A percentile compares a stretch with the other conserved stretches of the same genome.
Evolutionary conservation across 2,888 invertebrate genomes (phyloP).

Genomic region (Creontiades dilutus): DNA sequence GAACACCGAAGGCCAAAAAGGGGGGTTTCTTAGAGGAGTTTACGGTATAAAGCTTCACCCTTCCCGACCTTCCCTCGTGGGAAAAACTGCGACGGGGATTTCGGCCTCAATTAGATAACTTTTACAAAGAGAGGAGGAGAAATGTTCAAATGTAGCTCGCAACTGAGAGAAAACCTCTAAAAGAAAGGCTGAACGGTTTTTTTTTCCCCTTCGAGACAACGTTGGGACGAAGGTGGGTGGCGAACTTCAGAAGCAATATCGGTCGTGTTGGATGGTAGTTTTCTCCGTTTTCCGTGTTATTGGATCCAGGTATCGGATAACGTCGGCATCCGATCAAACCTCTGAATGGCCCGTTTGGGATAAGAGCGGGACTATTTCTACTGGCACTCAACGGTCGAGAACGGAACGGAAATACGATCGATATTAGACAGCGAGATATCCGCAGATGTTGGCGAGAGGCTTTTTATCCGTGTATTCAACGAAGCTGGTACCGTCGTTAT

Average conservation of each 20-base stretch:
- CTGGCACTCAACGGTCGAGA: background rate
- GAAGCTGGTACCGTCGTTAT: no score
- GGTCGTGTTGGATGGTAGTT: background rate
- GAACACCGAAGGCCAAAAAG: background rate
- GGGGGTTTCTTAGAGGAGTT: background rate
- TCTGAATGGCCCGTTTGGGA: background rate
- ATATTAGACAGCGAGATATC: background rate
- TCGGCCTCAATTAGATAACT: constrained; percentile 46
- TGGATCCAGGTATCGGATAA: constrained; percentile 25
- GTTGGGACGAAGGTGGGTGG: background rate
- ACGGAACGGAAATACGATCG: background rate
- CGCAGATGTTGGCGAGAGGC: no score
- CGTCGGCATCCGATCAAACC: constrained; percentile 35
- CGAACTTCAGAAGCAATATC: constrained; percentile 14
- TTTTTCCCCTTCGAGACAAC: constrained; percentile 4
- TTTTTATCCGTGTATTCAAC: no score
- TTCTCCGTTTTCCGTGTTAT: constrained; percentile 21
- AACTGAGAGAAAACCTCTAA: constrained; percentile 14
- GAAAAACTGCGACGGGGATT: constrained; percentile 32
- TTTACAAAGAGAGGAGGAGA: background rate
- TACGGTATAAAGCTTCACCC: background rate
- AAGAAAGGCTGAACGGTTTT: background rate
- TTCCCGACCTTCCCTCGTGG: background rate
- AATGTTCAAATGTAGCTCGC: constrained; percentile 6
- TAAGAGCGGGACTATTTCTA: background rate